Percentiles rank a stretch among this genome's conserved stretches.
phyloP scores from a whole-genome alignment of 2,888 invertebrate species.

The Oxytorus armatus region DNA sequence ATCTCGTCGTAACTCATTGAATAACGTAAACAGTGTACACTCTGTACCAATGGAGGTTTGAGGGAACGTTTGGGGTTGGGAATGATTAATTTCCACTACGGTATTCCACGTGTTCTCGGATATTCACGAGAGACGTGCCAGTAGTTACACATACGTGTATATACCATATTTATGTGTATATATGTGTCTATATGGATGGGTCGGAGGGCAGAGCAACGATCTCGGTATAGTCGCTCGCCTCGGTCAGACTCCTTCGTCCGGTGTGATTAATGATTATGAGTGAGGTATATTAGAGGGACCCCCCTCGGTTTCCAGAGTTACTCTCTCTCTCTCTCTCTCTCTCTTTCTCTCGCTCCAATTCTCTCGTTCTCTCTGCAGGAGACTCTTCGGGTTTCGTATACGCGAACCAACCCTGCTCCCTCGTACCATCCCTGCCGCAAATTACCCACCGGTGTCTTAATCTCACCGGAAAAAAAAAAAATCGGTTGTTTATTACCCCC shows the following conservation, averaged over 20 bases:
- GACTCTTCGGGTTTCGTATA: slow-evolving; percentile 18
- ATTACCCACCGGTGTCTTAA: slow-evolving; percentile 81
- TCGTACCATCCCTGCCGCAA: slow-evolving; percentile 72
- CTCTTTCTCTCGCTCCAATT: neutral
- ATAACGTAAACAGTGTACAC: slow-evolving; percentile 49
- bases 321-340: slow-evolving; percentile 29
- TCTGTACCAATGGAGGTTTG: slow-evolving; percentile 2
- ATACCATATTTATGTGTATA: slow-evolving; percentile 36
- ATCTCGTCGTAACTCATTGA: slow-evolving; percentile 45
- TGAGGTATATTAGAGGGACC: slow-evolving; percentile 80
- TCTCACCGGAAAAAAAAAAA: slow-evolving; percentile 76
- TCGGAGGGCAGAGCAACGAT: slow-evolving; percentile 54
- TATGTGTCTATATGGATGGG: slow-evolving; percentile 41
- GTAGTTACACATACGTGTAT: slow-evolving; percentile 42
- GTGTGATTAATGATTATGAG: slow-evolving; percentile 84
- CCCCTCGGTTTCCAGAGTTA: slow-evolving; percentile 72
- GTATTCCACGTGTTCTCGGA: slow-evolving; percentile 67
- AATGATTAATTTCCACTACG: slow-evolving; percentile 67
- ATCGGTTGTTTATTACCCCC: slow-evolving; percentile 75
- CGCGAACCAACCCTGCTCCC: slow-evolving; percentile 37
- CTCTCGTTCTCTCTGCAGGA: neutral
- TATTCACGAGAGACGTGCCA: slow-evolving; percentile 66
- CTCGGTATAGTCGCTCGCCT: slow-evolving; percentile 60
- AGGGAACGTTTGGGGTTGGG: slow-evolving; percentile 43
- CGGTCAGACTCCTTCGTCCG: slow-evolving; percentile 72